Conservation (phyloP, 2,113 vertebrate genomes). For the Hemiprocne comata region DNA sequence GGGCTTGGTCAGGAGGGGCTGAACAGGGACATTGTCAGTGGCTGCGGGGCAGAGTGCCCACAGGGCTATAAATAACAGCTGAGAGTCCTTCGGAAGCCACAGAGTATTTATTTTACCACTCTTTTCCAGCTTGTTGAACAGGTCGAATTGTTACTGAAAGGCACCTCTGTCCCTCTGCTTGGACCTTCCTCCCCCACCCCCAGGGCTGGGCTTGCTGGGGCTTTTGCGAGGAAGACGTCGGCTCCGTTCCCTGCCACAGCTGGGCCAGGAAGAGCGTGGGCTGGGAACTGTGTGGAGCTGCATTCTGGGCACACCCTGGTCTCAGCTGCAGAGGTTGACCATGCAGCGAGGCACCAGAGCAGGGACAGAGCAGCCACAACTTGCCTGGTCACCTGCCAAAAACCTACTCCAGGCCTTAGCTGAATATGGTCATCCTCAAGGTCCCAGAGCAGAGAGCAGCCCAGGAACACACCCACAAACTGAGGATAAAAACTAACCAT, state of each 20-base stretch:
- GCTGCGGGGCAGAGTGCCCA: not conserved
- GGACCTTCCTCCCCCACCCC: not conserved
- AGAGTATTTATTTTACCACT: slow-evolving; percentile 40
- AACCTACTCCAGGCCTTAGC: not conserved
- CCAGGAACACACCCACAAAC: not conserved
- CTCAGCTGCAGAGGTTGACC: not conserved
- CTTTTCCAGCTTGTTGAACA: slow-evolving; percentile 28
- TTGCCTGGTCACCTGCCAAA: not conserved
- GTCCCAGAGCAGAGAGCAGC: not conserved
- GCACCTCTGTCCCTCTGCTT: not conserved
- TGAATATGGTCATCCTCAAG: rapidly evolving
- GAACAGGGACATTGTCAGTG: slow-evolving; percentile 3
- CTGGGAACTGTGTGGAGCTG: not conserved
- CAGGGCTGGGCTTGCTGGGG: not conserved
- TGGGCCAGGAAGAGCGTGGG: rapidly evolving
- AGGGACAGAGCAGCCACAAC: not conserved
- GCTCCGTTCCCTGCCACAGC: not conserved
- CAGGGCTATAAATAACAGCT: slow-evolving; percentile 35
- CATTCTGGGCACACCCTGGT: not conserved
- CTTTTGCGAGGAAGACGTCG: not conserved
- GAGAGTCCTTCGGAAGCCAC: slow-evolving; percentile 20
- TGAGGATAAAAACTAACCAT: not conserved
- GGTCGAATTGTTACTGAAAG: slow-evolving; percentile 49
- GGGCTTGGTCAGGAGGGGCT: rapidly evolving
- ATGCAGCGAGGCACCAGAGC: not conserved